These are phyloP conservation scores for Scaptomyza cyrtandrae DNA, from an alignment of 2,888 invertebrate genomes.

Conservation along the genomic window DNA sequence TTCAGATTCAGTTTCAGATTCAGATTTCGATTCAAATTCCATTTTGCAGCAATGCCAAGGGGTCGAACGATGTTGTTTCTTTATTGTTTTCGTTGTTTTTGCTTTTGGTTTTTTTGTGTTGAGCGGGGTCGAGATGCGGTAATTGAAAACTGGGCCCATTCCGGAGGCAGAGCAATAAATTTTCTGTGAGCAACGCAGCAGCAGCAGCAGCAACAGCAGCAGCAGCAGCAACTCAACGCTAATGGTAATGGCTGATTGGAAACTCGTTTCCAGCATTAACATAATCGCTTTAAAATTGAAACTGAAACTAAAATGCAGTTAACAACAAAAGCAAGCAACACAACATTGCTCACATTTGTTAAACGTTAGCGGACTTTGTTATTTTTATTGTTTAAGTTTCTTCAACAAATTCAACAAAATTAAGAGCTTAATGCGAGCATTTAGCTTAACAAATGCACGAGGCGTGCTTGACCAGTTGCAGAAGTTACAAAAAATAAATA, in stretches of 20 bases:
- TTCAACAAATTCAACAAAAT: slow-evolving; percentile 28
- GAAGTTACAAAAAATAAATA: not conserved
- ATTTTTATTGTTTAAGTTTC: slow-evolving; percentile 42
- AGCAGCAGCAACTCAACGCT: slow-evolving; percentile 43
- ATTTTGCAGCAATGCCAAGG: slow-evolving; percentile 22
- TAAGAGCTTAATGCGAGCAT: slow-evolving; percentile 27
- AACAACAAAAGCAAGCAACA: slow-evolving; percentile 48
- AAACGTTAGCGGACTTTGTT: slow-evolving; percentile 31
- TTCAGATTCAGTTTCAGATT: slow-evolving; percentile 37
- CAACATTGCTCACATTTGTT: slow-evolving; percentile 51
- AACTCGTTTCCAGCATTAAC: slow-evolving; percentile 75
- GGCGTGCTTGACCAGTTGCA: slow-evolving; percentile 9
- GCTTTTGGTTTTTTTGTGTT: slow-evolving; percentile 12
- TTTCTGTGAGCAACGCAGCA: slow-evolving; percentile 54
- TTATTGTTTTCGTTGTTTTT: not conserved
- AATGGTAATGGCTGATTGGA: slow-evolving; percentile 75
- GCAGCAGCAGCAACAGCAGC: slow-evolving; percentile 44
- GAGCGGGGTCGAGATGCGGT: slow-evolving; percentile 63
- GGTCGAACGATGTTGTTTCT: not conserved
- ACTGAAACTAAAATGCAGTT: slow-evolving; percentile 75
- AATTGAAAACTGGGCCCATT: slow-evolving; percentile 68
- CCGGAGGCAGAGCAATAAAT: slow-evolving; percentile 64
- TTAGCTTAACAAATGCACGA: slow-evolving; percentile 14
- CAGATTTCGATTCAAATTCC: slow-evolving; percentile 27
- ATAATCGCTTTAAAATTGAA: slow-evolving; percentile 80